Base-by-base conservation (phyloP, 2,113 vertebrate species). In the Brachirus orientalis region DNA sequence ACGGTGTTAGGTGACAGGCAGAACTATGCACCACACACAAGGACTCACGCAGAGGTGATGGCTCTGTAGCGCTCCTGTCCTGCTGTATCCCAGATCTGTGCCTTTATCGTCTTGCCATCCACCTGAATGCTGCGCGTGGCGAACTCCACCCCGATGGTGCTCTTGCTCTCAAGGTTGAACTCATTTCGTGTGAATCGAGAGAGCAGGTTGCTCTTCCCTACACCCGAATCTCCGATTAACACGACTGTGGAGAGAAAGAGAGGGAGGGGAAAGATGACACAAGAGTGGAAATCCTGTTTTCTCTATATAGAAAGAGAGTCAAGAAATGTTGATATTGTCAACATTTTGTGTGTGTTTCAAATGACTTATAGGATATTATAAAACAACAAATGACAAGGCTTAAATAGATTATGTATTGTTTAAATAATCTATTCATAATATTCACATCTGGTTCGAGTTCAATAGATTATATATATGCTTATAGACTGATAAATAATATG, bases 41-140 rank as follows among this genome's bases (percentile, higher is more conserved):
- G n/a, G 40, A 86, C 97, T 95, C 89, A 99, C 97, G 97, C 97
- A 0, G 97, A 98, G 57, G 97, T 99, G 88, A 99, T 99, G 93
- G 97, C 97, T 0, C 97, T 93, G 93, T 99, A 99, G 80, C 97
- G 94, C 77, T 99, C 97, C 89, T 99, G 97, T 12, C 97, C 97
- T 0, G 97, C 97, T 0, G 97, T 99, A 70, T 99, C 97, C 97
- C 97, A 99, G 90, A 99, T 99, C 95, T 99, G 97, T 0, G 97
- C 97, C 85, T 99, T 99, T 92, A 99, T 98, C 63, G 96, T 99
- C 94, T 99, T 99, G 77, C 96, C 93, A 1, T 98, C 97, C 86
- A 99, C 97, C 88, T 99, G 97, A 84, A 99, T 99, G 92, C 97
- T 98, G 77, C 97, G 94, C 6, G 97, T 99, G 72, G 97, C 97